These are phyloP conservation scores for Nesoenas mayeri DNA, from an alignment of 2,113 vertebrate species.

Conservation along the genomic window DNA sequence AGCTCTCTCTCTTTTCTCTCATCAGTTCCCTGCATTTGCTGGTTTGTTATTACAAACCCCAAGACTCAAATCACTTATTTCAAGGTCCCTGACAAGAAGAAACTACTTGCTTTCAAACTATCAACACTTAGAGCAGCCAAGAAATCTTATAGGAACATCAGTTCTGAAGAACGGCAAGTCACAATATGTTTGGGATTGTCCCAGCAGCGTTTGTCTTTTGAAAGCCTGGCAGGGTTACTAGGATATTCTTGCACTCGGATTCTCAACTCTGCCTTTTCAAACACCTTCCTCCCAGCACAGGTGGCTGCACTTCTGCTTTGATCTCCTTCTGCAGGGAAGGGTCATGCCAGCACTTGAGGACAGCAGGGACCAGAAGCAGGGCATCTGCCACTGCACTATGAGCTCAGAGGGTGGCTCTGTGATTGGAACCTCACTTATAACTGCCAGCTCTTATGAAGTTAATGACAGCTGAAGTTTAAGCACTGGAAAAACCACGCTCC, in stretches of 20 bases:
- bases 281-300: neutral
- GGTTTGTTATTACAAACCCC: neutral
- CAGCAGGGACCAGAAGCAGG: neutral
- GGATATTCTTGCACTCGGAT: neutral
- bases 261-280: neutral
- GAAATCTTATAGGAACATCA: neutral
- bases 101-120: neutral
- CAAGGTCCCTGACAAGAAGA: neutral
- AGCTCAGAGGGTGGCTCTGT: neutral
- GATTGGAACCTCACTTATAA: neutral
- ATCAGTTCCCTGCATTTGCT: neutral
- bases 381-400: neutral
- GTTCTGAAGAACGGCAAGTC: neutral
- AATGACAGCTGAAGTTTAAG: constrained; percentile 35
- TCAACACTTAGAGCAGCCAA: neutral
- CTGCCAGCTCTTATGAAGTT: neutral
- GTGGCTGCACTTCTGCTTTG: neutral
- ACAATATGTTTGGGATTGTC: neutral
- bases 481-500: constrained; percentile 8
- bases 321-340: neutral
- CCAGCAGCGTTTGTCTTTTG: neutral
- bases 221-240: neutral
- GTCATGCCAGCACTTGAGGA: neutral
- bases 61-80: neutral
- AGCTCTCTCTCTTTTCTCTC: neutral